A percentile compares a stretch with the other conserved stretches of the same genome.
phyloP scores from a whole-genome alignment of 2,113 vertebrate genomes.

The Anguilla japonica region DNA sequence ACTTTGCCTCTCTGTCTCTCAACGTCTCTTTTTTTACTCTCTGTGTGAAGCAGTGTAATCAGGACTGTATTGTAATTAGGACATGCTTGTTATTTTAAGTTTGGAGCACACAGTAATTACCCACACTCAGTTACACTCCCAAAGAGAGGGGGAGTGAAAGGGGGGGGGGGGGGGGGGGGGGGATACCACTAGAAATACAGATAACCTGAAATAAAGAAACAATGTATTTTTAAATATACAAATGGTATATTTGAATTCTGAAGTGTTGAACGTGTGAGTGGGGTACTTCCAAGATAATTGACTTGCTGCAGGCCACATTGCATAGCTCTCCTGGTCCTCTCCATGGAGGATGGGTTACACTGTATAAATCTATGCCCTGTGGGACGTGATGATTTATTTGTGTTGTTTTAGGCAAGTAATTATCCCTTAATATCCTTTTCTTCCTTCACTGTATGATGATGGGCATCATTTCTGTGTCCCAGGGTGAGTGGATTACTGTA shows the following conservation, averaged over 20 bases:
- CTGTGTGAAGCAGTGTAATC: slow-evolving; percentile 41
- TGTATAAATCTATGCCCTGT: background rate
- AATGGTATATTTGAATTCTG: background rate
- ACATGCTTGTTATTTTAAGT: slow-evolving; percentile 54
- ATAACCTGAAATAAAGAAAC: too few species aligned
- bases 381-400: background rate
- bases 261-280: background rate
- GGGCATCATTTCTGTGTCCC: background rate
- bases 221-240: background rate
- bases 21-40: slow-evolving; percentile 18
- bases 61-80: slow-evolving; percentile 51
- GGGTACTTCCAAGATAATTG: too few species aligned
- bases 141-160: slow-evolving; percentile 22
- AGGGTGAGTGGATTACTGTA: slow-evolving; percentile 18
- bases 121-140: slow-evolving; percentile 38
- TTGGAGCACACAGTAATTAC: slow-evolving; percentile 52
- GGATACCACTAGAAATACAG: background rate
- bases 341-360: background rate
- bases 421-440: background rate
- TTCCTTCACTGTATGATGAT: background rate
- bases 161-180: slow-evolving; percentile 9
- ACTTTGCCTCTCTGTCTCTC: slow-evolving; percentile 15
- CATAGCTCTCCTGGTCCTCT: background rate
- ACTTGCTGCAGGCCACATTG: background rate
- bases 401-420: background rate